A percentile compares a stretch with the other conserved stretches of the same genome.
Evolutionary conservation across 2,888 invertebrate species (phyloP).

Genomic region (Acrocyrtus sp.): DNA sequence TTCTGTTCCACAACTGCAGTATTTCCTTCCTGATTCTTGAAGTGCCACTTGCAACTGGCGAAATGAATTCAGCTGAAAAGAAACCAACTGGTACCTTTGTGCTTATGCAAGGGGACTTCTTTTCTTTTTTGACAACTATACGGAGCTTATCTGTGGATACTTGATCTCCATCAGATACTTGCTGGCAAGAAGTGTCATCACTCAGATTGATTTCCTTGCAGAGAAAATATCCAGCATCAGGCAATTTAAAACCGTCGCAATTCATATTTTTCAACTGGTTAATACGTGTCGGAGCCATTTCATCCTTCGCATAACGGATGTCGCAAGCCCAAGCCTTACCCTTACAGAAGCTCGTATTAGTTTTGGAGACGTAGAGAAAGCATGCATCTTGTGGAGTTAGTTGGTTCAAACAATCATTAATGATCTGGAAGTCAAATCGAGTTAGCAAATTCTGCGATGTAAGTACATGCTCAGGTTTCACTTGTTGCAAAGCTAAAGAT

Average conservation of each 20-base stretch:
- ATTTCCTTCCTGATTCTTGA: conserved; percentile 6
- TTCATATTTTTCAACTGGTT: no score
- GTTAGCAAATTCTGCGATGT: neutral
- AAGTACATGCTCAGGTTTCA: neutral
- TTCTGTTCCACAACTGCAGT: neutral
- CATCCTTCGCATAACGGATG: neutral
- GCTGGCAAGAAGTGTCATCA: no score
- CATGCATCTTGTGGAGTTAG: conserved; percentile 2
- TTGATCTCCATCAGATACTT: no score
- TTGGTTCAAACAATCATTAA: neutral
- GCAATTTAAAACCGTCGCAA: no score
- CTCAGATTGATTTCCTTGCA: no score
- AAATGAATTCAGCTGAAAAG: neutral
- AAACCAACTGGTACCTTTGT: neutral
- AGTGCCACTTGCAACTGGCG: no score
- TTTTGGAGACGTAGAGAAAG: neutral
- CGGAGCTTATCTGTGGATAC: no score
- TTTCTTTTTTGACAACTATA: no score
- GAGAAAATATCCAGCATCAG: no score
- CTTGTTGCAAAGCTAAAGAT: conserved; percentile 1
- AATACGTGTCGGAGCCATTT: neutral
- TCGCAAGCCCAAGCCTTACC: neutral
- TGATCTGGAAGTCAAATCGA: neutral
- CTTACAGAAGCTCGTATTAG: neutral
- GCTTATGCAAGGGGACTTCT: neutral